Conservation (phyloP, 2,113 vertebrate genomes). For the Theristicus caerulescens region DNA sequence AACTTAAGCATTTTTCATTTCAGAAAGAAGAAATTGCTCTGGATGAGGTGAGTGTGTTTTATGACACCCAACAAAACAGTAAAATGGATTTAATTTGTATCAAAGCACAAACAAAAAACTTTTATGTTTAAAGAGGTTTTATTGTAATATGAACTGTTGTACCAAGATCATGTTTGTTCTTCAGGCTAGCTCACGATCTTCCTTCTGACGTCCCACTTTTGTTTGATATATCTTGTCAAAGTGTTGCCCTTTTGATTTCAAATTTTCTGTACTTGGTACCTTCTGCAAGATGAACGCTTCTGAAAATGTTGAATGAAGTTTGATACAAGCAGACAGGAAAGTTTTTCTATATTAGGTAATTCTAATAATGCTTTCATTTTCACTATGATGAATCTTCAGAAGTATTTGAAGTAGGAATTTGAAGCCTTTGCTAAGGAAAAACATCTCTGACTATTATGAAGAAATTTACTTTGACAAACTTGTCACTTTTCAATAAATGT, state of each 20-base stretch:
- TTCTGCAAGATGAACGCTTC: background rate
- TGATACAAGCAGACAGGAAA: background rate
- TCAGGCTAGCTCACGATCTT: background rate
- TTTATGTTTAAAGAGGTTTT: background rate
- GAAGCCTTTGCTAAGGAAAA: background rate
- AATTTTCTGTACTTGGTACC: background rate
- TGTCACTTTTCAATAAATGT: background rate
- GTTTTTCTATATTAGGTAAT: background rate
- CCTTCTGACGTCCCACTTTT: background rate
- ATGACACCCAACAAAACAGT: background rate
- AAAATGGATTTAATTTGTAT: background rate
- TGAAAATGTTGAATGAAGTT: background rate
- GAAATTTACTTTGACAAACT: background rate
- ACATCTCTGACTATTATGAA: background rate
- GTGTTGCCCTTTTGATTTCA: background rate
- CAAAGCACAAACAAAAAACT: background rate
- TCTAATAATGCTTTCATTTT: background rate
- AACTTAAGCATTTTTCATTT: constrained; percentile 21
- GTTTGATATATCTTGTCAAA: background rate
- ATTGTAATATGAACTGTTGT: background rate
- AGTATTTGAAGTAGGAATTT: background rate
- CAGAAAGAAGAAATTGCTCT: constrained; percentile 62
- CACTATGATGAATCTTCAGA: background rate
- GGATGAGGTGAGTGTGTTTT: constrained; percentile 67
- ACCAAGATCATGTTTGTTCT: background rate